These are phyloP conservation scores for Paratrypauchen microcephalus DNA, from an alignment of 2,797 vertebrate genomes.

Conservation along the genomic window DNA sequence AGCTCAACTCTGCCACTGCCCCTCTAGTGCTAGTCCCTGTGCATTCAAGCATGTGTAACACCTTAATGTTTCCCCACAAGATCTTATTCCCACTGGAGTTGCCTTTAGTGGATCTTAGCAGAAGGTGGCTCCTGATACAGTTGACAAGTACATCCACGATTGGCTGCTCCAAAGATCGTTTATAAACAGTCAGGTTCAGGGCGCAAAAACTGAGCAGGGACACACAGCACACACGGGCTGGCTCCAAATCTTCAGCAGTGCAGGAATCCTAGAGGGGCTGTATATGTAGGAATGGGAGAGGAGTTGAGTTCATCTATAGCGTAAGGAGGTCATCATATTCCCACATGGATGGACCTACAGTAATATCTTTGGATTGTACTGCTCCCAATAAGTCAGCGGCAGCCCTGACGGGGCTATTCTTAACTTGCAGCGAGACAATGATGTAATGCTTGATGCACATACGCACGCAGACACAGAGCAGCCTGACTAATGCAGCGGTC, in stretches of 20 bases:
- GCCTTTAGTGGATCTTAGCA: slow-evolving; percentile 60
- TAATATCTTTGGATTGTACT: slow-evolving; percentile 82
- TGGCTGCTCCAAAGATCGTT: slow-evolving; percentile 26
- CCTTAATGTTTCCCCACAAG: slow-evolving; percentile 62
- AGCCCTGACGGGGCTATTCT: slow-evolving; percentile 78
- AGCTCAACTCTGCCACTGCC: slow-evolving; percentile 39
- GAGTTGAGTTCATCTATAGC: slow-evolving; percentile 76
- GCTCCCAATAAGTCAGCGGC: slow-evolving; percentile 79
- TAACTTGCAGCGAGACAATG: slow-evolving; percentile 78
- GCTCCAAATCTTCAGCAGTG: slow-evolving; percentile 58
- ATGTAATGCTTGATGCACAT: slow-evolving; percentile 78
- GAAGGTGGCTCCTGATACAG: slow-evolving; percentile 63
- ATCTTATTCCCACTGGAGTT: slow-evolving; percentile 45
- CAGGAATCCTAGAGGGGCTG: slow-evolving; percentile 54
- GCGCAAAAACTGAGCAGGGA: slow-evolving; percentile 41
- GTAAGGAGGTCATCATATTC: slow-evolving; percentile 78
- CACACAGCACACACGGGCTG: slow-evolving; percentile 46
- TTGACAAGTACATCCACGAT: slow-evolving; percentile 53
- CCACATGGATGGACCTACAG: slow-evolving; percentile 79
- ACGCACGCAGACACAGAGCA: slow-evolving; percentile 67
- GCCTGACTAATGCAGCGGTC: slow-evolving; percentile 78
- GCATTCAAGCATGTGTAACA: slow-evolving; percentile 54
- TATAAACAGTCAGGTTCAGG: too few species aligned
- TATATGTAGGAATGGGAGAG: slow-evolving; percentile 53
- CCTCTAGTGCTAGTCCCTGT: slow-evolving; percentile 53